Conservation (phyloP, 2,113 vertebrate species). For the Lamprotornis superbus region DNA sequence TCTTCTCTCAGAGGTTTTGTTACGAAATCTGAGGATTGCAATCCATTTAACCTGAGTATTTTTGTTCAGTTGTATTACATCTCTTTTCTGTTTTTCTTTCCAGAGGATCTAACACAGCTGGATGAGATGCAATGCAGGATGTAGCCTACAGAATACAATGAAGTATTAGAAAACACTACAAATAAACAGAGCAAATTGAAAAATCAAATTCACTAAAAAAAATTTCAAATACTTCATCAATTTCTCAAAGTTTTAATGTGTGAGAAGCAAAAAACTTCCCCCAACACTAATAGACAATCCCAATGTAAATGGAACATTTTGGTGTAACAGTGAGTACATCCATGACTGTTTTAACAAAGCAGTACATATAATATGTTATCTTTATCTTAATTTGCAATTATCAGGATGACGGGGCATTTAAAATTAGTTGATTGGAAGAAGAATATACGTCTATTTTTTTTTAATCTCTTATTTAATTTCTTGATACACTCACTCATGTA, state of each 20-base stretch:
- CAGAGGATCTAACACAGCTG: background rate
- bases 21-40: slow-evolving; percentile 7
- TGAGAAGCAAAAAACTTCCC: background rate
- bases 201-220: background rate
- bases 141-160: background rate
- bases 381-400: background rate
- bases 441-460: background rate
- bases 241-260: background rate
- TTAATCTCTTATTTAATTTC: background rate
- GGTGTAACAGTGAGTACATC: background rate
- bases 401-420: background rate
- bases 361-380: background rate
- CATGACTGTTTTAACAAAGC: background rate
- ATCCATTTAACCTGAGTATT: background rate
- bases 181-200: background rate
- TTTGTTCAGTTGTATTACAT: slow-evolving; percentile 23
- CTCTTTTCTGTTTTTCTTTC: background rate
- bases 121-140: background rate
- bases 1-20: background rate
- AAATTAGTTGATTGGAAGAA: background rate
- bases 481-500: background rate
- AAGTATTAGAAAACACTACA: background rate
- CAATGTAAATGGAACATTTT: background rate
- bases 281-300: background rate
- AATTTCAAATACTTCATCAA: background rate